These are phyloP conservation scores for Mystacornis crossleyi DNA, from an alignment of 2,113 vertebrate species.

Conservation along the genomic window DNA sequence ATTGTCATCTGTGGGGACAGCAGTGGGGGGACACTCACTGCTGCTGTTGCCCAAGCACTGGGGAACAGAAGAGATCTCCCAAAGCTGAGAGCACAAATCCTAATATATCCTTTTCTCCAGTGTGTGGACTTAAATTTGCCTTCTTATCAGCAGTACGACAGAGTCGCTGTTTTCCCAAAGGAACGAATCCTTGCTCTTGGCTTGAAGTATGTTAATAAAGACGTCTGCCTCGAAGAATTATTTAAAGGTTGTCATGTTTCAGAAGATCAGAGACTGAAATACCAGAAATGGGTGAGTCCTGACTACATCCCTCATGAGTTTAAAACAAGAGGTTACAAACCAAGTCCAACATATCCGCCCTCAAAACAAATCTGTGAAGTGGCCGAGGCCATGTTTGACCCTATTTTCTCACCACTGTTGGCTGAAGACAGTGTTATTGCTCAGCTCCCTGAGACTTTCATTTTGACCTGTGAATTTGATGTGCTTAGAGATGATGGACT, in stretches of 20 bases:
- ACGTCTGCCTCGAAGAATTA: not conserved
- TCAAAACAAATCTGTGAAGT: conserved; percentile 34
- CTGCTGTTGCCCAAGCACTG: conserved; percentile 76
- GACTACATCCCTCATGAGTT: conserved; percentile 59
- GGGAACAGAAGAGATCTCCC: conserved; percentile 70
- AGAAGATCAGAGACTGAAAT: conserved; percentile 60
- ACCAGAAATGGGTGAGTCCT: conserved; percentile 40
- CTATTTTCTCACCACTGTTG: not conserved
- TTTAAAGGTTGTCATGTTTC: conserved; percentile 67
- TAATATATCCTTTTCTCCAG: conserved; percentile 82
- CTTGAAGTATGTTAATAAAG: conserved; percentile 69
- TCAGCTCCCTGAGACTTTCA: conserved; percentile 65
- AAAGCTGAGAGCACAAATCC: conserved; percentile 77
- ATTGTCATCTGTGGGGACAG: conserved; percentile 81
- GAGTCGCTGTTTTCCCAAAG: conserved; percentile 73
- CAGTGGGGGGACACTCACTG: conserved; percentile 70
- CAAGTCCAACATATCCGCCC: not conserved
- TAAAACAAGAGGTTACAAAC: conserved; percentile 28
- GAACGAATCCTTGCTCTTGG: conserved; percentile 37
- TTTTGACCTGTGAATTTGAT: conserved; percentile 76
- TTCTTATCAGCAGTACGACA: conserved; percentile 79
- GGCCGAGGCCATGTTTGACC: accelerated
- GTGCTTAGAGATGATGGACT: conserved; percentile 82
- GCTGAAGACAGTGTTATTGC: conserved; percentile 32
- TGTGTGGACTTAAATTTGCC: conserved; percentile 47